A percentile compares a stretch with the other conserved stretches of the same genome.
Conservation (phyloP, 2,113 vertebrate genomes). For the Chloropsis cyanopogon region DNA sequence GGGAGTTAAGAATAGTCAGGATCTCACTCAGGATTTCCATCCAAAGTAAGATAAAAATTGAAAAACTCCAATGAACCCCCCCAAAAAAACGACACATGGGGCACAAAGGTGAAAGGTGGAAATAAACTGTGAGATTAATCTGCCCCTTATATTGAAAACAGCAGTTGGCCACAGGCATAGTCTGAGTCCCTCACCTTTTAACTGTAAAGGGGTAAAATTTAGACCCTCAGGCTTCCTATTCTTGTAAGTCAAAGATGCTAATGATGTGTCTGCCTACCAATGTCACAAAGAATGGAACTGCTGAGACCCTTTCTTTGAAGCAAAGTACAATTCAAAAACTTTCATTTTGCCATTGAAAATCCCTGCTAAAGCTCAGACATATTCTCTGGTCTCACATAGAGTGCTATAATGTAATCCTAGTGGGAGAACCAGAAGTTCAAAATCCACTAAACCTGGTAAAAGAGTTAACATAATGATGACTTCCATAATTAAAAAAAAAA, state of each 20-base stretch:
- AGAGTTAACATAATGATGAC: background rate
- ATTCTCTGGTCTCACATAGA: slow-evolving; percentile 12
- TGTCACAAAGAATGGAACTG: slow-evolving; percentile 35
- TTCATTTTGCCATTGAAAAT: slow-evolving; percentile 62
- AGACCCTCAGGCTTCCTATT: slow-evolving; percentile 35
- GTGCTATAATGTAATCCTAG: background rate
- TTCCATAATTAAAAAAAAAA: background rate
- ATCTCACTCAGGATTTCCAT: background rate
- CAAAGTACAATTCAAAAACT: slow-evolving; percentile 45
- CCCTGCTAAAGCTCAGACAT: background rate
- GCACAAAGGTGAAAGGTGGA: background rate
- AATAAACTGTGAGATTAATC: background rate
- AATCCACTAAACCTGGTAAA: background rate
- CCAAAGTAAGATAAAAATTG: background rate
- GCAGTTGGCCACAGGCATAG: background rate
- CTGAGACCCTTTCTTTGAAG: slow-evolving; percentile 58
- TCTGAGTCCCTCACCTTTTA: slow-evolving; percentile 45
- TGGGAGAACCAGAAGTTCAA: background rate
- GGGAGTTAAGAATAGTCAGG: background rate
- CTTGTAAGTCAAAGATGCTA: slow-evolving; percentile 62
- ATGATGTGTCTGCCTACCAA: slow-evolving; percentile 47
- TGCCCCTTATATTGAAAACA: slow-evolving; percentile 27
- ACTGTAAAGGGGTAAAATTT: slow-evolving; percentile 33
- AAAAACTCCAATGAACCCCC: background rate
- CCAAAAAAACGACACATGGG: background rate